Evolutionary conservation across 2,113 vertebrate species (phyloP), one percentile per base, ranked within the genome.

Genomic region (Amphiprion ocellaris): DNA sequence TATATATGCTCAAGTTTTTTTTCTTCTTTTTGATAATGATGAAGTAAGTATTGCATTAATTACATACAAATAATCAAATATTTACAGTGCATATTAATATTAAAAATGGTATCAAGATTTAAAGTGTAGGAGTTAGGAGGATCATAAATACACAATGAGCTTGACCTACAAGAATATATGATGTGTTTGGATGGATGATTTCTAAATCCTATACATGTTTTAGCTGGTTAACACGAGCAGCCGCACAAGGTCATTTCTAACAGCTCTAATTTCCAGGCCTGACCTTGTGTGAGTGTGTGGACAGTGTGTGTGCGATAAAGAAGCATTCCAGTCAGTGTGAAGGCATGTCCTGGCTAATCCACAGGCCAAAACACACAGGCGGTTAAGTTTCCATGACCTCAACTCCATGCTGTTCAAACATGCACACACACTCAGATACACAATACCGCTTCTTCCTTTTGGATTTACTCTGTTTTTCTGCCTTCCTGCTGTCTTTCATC

Each of bases 371-470:
- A 81, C 81, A 70, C 72, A 89, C 82, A 86, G 64, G 58, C 82
- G 9, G 59, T 85, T 86, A 83, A 83, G 82, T 92, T 93, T 93
- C 90, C 91, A 91, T 92, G 91, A 93, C 89, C 90, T 90, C 86
- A 92, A 81, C 81, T 50, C 37, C 79, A 84, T 77, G 73, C 87
- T 85, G 81, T 81, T 88, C 2, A 77, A 81, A 81, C 67, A 77
- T 23, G n/a, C 56, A 71, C 41, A 65, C 75, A 70, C 30, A 63
- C 28, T 63, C 39, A 44, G 26, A 62, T 16, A 41, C 50, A 76
- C 33, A 49, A 9, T 41, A 46, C 61, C 59, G 26, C 74, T 65
- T 69, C 62, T 55, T 74, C 39, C 41, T 33, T 11, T 64, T 64
- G 26, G 10, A 50, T 74, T 61, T 30, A 12, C 2, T 55, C 24